Conservation (phyloP, 2,888 invertebrate species). For the Xestia sexstrigata region DNA sequence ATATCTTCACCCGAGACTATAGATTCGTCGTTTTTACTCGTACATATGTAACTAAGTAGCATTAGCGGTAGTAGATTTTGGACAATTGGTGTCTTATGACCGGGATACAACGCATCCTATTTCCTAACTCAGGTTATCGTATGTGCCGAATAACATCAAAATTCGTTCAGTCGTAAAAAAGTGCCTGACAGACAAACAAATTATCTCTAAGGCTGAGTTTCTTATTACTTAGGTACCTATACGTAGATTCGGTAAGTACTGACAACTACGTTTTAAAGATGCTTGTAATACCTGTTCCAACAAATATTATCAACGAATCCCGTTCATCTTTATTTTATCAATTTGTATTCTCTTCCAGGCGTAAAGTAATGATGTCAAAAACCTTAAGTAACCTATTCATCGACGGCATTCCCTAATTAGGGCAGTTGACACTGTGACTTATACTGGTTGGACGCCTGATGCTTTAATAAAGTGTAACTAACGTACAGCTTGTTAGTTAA, state of each 20-base stretch:
- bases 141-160: not conserved
- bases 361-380: constrained; percentile 35
- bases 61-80: not conserved
- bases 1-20: not conserved
- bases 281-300: not conserved
- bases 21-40: not conserved
- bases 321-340: constrained; percentile 3
- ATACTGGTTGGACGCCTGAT: constrained; percentile 16
- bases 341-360: constrained; percentile 13
- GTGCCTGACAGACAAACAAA: not conserved
- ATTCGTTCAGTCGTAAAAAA: not conserved
- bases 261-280: not conserved
- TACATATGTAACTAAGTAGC: too few species aligned
- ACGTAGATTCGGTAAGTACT: not conserved
- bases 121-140: not conserved
- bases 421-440: constrained; percentile 41
- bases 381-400: constrained; percentile 33
- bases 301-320: not conserved
- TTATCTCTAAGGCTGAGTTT: not conserved
- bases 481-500: not conserved
- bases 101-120: not conserved
- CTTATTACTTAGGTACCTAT: not conserved
- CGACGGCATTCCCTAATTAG: constrained; percentile 31
- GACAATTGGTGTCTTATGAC: not conserved
- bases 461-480: constrained; percentile 24